A percentile compares a stretch with the other conserved stretches of the same genome.
Conservation (phyloP, 1,140 invertebrate species). For the Ooceraea biroi region DNA sequence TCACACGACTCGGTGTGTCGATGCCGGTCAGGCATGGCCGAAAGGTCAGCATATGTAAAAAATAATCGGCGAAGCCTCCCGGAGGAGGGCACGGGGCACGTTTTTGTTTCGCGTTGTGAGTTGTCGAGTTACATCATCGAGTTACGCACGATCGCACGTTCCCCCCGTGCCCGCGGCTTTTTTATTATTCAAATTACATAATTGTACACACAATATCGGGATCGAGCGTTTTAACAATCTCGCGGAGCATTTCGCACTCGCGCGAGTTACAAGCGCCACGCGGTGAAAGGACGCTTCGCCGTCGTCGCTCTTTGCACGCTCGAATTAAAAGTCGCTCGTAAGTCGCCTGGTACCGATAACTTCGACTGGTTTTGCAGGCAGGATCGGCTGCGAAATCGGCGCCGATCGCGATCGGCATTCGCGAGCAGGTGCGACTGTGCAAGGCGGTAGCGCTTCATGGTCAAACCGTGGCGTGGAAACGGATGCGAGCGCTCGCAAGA, state of each 20-base stretch:
- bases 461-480: slow-evolving; percentile 1
- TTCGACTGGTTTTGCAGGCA: slow-evolving; percentile 21
- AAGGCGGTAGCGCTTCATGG: slow-evolving; percentile 19
- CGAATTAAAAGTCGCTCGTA: slow-evolving; percentile 45
- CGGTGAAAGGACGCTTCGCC: slow-evolving; percentile 35
- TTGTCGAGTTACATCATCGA: slow-evolving; percentile 16
- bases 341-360: neutral
- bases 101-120: slow-evolving; percentile 42
- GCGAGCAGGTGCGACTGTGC: slow-evolving; percentile 11
- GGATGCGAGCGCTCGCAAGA: neutral
- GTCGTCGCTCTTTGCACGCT: slow-evolving; percentile 13
- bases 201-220: neutral
- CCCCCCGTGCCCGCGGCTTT: neutral
- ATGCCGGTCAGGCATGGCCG: slow-evolving; percentile 4
- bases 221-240: slow-evolving; percentile 10
- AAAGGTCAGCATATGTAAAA: slow-evolving; percentile 53
- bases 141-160: no score
- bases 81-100: neutral
- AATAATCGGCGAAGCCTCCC: slow-evolving; percentile 32
- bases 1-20: slow-evolving; percentile 27
- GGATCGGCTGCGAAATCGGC: neutral
- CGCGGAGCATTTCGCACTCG: slow-evolving; percentile 14
- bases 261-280: slow-evolving; percentile 10
- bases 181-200: slow-evolving; percentile 43
- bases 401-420: slow-evolving; percentile 17